Conservation (phyloP, 2,113 vertebrate species). For the Tichodroma muraria region DNA sequence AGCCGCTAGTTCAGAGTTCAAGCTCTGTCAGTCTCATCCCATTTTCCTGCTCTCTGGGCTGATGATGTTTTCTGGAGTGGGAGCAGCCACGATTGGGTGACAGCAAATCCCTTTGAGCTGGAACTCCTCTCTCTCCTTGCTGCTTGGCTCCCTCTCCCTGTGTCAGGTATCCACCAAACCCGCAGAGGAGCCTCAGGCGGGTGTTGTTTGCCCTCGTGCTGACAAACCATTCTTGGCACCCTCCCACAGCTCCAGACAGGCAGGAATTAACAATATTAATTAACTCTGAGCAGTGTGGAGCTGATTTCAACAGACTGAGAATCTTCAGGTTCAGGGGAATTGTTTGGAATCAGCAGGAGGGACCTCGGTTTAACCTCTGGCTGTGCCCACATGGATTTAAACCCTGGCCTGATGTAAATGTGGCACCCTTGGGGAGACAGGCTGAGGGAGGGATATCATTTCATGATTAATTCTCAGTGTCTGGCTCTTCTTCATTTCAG, state of each 20-base stretch:
- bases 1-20: background rate
- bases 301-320: background rate
- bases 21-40: background rate
- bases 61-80: background rate
- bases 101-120: background rate
- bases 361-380: conserved; percentile 5
- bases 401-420: background rate
- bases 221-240: background rate
- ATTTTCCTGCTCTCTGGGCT: background rate
- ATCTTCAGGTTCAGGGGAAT: background rate
- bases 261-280: background rate
- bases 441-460: background rate
- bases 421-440: background rate
- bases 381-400: background rate
- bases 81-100: background rate
- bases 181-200: background rate
- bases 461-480: background rate
- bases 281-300: background rate
- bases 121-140: background rate
- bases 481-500: background rate
- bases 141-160: background rate
- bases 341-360: background rate
- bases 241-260: background rate
- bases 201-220: background rate
- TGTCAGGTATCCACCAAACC: background rate